phyloP scores from a whole-genome alignment of 2,797 vertebrate genomes.

The Margarornis squamiger region DNA sequence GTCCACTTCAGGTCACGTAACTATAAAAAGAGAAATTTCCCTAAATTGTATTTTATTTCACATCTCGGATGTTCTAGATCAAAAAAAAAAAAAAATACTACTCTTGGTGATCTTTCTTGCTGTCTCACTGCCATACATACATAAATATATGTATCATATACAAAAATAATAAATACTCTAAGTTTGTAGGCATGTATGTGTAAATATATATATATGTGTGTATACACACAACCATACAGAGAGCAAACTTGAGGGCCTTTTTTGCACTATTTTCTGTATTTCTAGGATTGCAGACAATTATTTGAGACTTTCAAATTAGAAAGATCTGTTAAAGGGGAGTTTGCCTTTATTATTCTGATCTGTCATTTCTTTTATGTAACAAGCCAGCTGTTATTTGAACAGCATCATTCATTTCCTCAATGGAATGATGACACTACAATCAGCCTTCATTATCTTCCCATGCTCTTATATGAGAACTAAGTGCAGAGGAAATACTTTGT shows the following conservation, averaged over 20 bases:
- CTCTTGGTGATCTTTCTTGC: background rate
- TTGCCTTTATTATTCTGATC: slow-evolving; percentile 65
- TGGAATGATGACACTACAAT: slow-evolving; percentile 64
- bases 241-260: background rate
- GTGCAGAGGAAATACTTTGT: slow-evolving; percentile 70
- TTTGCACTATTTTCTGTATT: background rate
- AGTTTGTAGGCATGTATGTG: background rate
- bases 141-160: background rate
- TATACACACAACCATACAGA: background rate
- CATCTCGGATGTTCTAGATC: background rate
- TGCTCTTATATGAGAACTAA: slow-evolving; percentile 67
- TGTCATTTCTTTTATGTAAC: slow-evolving; percentile 52
- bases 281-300: slow-evolving; percentile 44
- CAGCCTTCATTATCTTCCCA: slow-evolving; percentile 71
- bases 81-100: background rate
- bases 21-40: background rate
- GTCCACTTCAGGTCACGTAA: background rate
- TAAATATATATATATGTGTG: background rate
- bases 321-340: slow-evolving; percentile 39
- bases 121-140: background rate
- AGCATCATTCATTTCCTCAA: slow-evolving; percentile 60
- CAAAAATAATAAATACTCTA: background rate
- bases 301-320: slow-evolving; percentile 45
- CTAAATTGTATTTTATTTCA: background rate
- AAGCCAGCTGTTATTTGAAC: slow-evolving; percentile 65